Base-by-base conservation (phyloP, 2,797 vertebrate species). In the Agapornis canus region DNA sequence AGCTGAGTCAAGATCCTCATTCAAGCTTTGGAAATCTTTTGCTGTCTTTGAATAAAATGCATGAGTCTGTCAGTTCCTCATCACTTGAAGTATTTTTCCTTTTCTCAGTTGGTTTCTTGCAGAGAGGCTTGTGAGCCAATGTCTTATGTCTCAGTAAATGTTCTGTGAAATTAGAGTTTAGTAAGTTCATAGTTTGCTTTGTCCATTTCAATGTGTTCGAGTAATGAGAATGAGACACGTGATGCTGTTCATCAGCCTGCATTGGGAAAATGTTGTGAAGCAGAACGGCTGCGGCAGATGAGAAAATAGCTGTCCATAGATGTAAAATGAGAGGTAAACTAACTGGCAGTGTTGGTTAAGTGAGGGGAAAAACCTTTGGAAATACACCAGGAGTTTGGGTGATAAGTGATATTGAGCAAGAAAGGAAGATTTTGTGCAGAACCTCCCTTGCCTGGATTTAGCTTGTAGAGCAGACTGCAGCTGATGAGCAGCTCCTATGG, bases 141-240 rank as follows among this genome's bases (percentile, higher is more conserved):
- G 52, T 51, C 63, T 32, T 21, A 3, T 18, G 51, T 83, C 31
- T 81, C 32, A 32, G 72, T 43, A 93, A 93, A 83, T 88, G 80
- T 88, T 77, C 80, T 93, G 94, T 90, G 89, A 93, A 95, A 89
- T 93, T 22, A 31, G 43, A 48, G 45, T 86, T 88, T 11, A 59
- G 76, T 35, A 56, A 71, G 32, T 70, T 90, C 61, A 4, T 6
- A 2, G 39, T 81, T 92, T 49, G 37, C 48, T 39, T 49, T 85
- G 64, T 57, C 76, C 6, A 0, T 83, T 66, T 29, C 4, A 3
- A 15, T 21, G 66, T 77, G 27, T 45, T 64, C 0, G 12, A 73
- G 65, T 57, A 40, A 71, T 40, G 81, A 51, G 77, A 47, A 80
- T 2, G 45, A 80, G 68, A 54, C 8, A 2, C 0, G 8, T 29